These are phyloP conservation scores for Melanotaenia boesemani DNA, from an alignment of 2,797 vertebrate species.

Conservation along the genomic window DNA sequence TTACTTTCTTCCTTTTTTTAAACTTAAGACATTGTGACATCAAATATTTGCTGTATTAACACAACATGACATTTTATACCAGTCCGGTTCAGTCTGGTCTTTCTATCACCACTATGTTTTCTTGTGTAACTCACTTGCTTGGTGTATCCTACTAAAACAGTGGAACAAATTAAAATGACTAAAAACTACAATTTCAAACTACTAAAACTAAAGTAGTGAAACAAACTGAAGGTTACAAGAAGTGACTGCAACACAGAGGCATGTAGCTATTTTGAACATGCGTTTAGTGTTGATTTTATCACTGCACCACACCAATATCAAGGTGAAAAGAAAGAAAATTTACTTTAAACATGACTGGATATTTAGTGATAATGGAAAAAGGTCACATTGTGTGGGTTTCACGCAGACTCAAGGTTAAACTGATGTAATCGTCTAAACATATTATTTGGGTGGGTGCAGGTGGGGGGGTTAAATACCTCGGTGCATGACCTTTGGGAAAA, in stretches of 20 bases:
- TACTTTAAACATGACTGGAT: background rate
- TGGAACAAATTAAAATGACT: too few species aligned
- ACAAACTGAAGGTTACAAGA: background rate
- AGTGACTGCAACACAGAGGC: background rate
- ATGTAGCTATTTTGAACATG: background rate
- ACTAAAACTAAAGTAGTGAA: background rate
- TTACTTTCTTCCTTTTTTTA: background rate
- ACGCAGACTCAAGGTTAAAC: constrained; percentile 13
- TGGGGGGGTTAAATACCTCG: constrained; percentile 12
- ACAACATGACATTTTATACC: background rate
- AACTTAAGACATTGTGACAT: background rate
- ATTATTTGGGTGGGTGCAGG: background rate
- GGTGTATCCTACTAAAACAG: background rate
- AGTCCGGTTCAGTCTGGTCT: background rate
- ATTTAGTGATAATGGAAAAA: constrained; percentile 3
- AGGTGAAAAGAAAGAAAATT: constrained; percentile 10
- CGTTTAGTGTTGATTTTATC: background rate
- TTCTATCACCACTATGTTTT: background rate
- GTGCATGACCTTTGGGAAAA: constrained; percentile 24
- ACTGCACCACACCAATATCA: background rate
- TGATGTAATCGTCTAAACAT: constrained; percentile 11
- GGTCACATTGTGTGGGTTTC: constrained; percentile 5
- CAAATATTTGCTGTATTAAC: background rate
- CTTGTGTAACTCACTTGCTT: background rate
- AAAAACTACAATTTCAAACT: too few species aligned